These are phyloP conservation scores for Semibalanus balanoides DNA, from an alignment of 1,140 invertebrate species.

Conservation along the genomic window DNA sequence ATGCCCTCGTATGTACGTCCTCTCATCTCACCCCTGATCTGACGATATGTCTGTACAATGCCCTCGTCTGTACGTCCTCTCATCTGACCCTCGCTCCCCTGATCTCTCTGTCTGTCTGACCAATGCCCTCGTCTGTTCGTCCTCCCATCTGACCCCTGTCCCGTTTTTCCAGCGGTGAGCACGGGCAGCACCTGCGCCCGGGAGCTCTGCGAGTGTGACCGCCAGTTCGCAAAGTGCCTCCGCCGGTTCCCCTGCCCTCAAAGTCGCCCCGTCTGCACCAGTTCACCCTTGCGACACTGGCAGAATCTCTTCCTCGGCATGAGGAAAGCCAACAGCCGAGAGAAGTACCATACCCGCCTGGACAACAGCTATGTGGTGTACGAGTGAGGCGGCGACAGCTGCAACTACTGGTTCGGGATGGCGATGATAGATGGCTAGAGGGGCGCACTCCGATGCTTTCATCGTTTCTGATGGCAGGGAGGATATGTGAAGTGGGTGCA, in stretches of 20 bases:
- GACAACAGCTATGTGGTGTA: neutral
- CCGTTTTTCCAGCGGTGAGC: slow-evolving; percentile 12
- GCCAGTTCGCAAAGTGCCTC: slow-evolving; percentile 61
- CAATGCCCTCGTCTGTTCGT: neutral
- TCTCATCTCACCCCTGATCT: too few relatives aligned
- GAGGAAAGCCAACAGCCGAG: neutral
- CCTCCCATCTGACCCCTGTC: neutral
- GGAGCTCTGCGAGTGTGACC: slow-evolving; percentile 70
- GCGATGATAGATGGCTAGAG: neutral
- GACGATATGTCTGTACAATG: too few relatives aligned
- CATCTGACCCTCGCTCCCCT: too few relatives aligned
- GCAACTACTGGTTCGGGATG: neutral
- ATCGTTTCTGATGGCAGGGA: too few relatives aligned
- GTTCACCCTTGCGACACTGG: slow-evolving; percentile 20
- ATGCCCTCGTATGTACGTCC: too few relatives aligned
- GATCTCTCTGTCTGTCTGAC: too few relatives aligned
- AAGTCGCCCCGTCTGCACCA: slow-evolving; percentile 33
- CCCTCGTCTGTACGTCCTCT: too few relatives aligned
- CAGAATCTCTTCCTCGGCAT: slow-evolving; percentile 22
- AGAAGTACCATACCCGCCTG: neutral
- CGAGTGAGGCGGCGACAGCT: too few relatives aligned
- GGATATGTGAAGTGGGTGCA: too few relatives aligned
- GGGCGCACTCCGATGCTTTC: too few relatives aligned
- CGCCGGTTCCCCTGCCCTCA: slow-evolving; percentile 56
- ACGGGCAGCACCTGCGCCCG: slow-evolving; percentile 42